These are phyloP conservation scores for Caenorhabditis panamensis DNA, from an alignment of 2,888 invertebrate species.

Conservation along the genomic window DNA sequence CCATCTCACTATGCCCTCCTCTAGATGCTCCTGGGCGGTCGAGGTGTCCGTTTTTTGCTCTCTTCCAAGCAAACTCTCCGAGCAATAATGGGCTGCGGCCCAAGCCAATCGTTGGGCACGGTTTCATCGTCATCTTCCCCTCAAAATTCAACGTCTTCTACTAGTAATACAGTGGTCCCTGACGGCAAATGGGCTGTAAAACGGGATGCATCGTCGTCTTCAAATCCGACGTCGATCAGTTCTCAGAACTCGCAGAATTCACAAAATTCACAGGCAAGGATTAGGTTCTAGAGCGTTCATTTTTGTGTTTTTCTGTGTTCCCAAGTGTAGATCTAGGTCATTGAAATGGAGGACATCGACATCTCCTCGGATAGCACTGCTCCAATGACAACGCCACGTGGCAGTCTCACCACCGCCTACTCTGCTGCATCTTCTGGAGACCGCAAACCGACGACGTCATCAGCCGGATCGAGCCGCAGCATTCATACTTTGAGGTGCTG, in stretches of 20 bases:
- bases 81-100: slow-evolving; percentile 43
- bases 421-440: slow-evolving; percentile 35
- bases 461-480: slow-evolving; percentile 36
- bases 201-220: too few species aligned
- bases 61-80: slow-evolving; percentile 34
- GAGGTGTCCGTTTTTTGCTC: slow-evolving; percentile 35
- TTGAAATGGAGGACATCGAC: too few species aligned
- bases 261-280: slow-evolving; percentile 15
- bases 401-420: slow-evolving; percentile 51
- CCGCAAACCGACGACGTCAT: slow-evolving; percentile 9
- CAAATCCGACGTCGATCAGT: neutral
- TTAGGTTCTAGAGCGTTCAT: too few species aligned
- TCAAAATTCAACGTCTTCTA: slow-evolving; percentile 4
- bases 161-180: too few species aligned
- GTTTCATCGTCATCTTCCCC: slow-evolving; percentile 22
- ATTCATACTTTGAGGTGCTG: slow-evolving; percentile 41
- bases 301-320: too few species aligned
- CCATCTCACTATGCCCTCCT: slow-evolving; percentile 32
- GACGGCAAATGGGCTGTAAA: slow-evolving; percentile 8
- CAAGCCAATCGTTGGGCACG: slow-evolving; percentile 29
- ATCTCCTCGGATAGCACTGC: slow-evolving; percentile 10
- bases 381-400: slow-evolving; percentile 38
- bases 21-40: slow-evolving; percentile 55
- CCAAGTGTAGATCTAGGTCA: slow-evolving; percentile 22
- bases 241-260: too few species aligned